phyloP scores from a whole-genome alignment of 1,140 invertebrate species.

The Periplaneta americana region DNA sequence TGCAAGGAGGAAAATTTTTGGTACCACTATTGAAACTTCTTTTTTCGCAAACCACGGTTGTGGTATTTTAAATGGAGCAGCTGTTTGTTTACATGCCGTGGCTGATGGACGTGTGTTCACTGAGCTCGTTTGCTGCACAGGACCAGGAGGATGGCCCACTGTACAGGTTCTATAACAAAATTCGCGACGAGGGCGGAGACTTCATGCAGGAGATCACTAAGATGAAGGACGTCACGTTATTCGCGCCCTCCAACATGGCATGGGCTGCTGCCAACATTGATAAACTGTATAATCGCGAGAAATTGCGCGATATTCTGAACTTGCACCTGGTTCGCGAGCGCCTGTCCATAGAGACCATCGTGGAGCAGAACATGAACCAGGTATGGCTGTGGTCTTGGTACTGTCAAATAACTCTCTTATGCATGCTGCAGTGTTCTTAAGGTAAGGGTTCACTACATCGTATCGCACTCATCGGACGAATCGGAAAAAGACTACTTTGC shows the following conservation, averaged over 20 bases:
- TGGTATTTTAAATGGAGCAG: no score
- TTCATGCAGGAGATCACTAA: slow-evolving; percentile 66
- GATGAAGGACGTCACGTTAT: slow-evolving; percentile 71
- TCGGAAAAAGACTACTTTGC: no score
- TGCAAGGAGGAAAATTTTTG: no score
- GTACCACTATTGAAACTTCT: no score
- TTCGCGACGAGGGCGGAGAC: slow-evolving; percentile 58
- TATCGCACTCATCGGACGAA: no score
- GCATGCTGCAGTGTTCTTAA: no score
- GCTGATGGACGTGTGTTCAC: neutral
- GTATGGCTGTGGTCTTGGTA: slow-evolving; percentile 38
- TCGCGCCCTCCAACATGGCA: slow-evolving; percentile 85
- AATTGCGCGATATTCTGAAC: slow-evolving; percentile 67
- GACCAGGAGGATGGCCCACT: slow-evolving; percentile 77
- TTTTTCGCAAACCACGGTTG: no score
- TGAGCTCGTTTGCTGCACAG: slow-evolving; percentile 34
- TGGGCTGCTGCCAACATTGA: slow-evolving; percentile 62
- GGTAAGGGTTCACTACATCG: no score
- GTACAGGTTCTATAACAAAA: slow-evolving; percentile 73
- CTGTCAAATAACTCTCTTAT: no score
- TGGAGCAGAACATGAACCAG: slow-evolving; percentile 59
- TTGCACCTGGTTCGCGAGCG: slow-evolving; percentile 70
- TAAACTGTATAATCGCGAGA: slow-evolving; percentile 50
- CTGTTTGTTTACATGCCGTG: neutral
- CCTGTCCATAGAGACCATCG: slow-evolving; percentile 69